A percentile compares a stretch with the other conserved stretches of the same genome.
Conservation (phyloP, 64 coral and sea anemone species). For the Stichodactyla mertensii region DNA sequence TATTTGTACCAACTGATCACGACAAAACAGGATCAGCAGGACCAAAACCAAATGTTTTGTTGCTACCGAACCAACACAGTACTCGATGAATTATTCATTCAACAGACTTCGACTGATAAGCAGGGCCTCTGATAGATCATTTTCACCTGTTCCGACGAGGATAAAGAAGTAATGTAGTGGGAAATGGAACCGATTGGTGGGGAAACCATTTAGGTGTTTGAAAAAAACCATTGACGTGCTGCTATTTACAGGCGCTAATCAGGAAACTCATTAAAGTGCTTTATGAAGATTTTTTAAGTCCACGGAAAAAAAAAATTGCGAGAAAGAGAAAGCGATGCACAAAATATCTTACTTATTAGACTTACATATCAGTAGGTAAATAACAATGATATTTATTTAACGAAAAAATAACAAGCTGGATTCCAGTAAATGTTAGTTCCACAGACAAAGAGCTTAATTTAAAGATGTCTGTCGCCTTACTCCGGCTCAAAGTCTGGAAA, state of each 20-base stretch:
- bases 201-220: background rate
- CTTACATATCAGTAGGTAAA: background rate
- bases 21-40: background rate
- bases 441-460: too few relatives aligned
- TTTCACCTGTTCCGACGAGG: slow-evolving; percentile 27
- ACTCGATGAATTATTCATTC: slow-evolving; percentile 51
- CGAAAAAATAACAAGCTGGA: too few relatives aligned
- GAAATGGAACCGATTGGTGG: background rate
- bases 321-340: too few relatives aligned
- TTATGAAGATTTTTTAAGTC: background rate
- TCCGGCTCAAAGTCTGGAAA: too few relatives aligned
- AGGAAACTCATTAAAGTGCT: slow-evolving; percentile 42
- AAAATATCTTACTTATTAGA: background rate
- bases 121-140: slow-evolving; percentile 32
- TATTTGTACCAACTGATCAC: background rate
- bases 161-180: slow-evolving; percentile 1
- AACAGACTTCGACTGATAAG: background rate
- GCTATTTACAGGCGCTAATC: background rate
- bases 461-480: too few relatives aligned
- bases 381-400: too few relatives aligned
- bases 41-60: background rate
- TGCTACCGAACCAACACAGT: background rate
- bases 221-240: background rate
- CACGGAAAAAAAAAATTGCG: background rate
- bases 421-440: too few relatives aligned